These are phyloP conservation scores for Chelonoidis abingdonii DNA, from an alignment of 2,113 vertebrate species.

Conservation along the genomic window DNA sequence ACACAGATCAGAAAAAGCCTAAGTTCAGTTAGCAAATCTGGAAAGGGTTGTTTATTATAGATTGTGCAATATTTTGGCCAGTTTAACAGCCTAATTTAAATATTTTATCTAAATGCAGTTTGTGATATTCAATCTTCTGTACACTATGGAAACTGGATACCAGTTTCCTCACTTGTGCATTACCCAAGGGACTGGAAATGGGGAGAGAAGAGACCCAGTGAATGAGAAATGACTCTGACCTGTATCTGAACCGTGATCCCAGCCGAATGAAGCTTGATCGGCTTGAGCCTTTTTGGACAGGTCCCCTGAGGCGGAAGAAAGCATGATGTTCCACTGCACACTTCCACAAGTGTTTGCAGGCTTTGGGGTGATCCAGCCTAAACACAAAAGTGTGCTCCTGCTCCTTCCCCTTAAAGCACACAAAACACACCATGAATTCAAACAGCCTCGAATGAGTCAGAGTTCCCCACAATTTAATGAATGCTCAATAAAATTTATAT, in stretches of 20 bases:
- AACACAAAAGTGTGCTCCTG: constrained; percentile 99
- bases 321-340: constrained; percentile 98
- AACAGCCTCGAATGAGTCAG: not conserved
- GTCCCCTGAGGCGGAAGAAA: constrained; percentile 95
- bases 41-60: not conserved
- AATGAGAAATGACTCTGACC: constrained; percentile 75
- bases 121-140: not conserved
- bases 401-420: constrained; percentile 91
- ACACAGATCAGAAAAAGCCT: not conserved
- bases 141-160: not conserved
- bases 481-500: not conserved
- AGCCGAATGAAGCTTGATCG: constrained; percentile 93
- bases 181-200: not conserved
- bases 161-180: not conserved
- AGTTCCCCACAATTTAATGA: not conserved
- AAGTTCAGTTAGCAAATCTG: not conserved
- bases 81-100: not conserved
- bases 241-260: constrained; percentile 97
- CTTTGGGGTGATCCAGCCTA: constrained; percentile 96
- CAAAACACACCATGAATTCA: not conserved
- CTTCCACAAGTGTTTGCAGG: constrained; percentile 98
- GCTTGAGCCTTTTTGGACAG: constrained; percentile 90
- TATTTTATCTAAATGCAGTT: not conserved
- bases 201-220: fast-evolving
- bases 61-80: not conserved